Conservation (phyloP, 2,888 invertebrate species). For the Malacosoma neustria region DNA sequence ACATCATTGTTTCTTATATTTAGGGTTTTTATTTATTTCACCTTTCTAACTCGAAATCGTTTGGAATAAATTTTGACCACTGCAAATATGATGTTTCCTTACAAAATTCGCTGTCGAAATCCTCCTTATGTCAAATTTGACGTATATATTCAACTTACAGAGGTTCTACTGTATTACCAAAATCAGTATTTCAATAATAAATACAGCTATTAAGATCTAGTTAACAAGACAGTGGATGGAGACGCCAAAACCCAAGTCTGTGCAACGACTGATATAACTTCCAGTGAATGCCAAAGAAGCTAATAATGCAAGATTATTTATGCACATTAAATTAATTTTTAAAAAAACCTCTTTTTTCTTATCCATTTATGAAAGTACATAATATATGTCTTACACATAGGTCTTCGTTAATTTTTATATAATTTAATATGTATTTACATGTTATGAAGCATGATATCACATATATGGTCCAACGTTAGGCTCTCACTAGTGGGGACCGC, state of each 20-base stretch:
- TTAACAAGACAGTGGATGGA: neutral
- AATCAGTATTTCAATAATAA: neutral
- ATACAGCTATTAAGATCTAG: neutral
- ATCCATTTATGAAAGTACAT: neutral
- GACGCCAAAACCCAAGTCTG: neutral
- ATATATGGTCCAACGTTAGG: no score
- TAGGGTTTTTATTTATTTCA: no score
- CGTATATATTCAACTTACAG: no score
- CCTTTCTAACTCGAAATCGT: no score
- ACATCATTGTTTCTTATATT: no score
- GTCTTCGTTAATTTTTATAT: no score
- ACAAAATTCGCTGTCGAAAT: neutral
- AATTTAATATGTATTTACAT: no score
- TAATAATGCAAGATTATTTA: no score
- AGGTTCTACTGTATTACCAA: neutral
- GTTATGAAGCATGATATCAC: no score
- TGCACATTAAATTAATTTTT: neutral
- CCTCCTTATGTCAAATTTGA: neutral
- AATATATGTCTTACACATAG: neutral
- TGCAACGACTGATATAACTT: no score
- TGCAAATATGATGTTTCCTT: neutral
- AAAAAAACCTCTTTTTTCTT: neutral
- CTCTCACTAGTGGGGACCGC: no score
- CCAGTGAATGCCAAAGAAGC: no score
- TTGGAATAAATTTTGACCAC: neutral